These are phyloP conservation scores for Hylyphantes graminicola DNA, from an alignment of 1,140 invertebrate species.

Conservation along the genomic window DNA sequence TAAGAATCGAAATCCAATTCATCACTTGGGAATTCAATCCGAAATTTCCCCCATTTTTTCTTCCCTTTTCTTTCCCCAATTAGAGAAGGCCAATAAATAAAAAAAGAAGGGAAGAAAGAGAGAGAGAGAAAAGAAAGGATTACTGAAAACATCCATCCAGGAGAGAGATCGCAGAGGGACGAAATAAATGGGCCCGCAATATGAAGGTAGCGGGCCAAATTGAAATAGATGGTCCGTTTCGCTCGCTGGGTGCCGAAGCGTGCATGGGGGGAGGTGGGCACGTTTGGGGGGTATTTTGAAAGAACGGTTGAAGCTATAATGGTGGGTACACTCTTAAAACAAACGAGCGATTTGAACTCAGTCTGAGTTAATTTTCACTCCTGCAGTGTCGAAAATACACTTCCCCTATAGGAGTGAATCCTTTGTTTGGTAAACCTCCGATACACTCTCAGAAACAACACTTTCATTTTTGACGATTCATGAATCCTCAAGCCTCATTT, in stretches of 20 bases:
- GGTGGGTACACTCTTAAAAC: no score
- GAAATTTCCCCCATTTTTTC: neutral
- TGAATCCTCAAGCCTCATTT: no score
- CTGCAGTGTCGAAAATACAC: no score
- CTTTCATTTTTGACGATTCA: no score
- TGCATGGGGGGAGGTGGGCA: neutral
- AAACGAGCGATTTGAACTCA: no score
- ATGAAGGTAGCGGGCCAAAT: conserved; percentile 49
- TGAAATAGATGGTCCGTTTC: conserved; percentile 47
- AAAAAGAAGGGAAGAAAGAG: neutral
- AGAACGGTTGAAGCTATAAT: no score
- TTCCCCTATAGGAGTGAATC: no score
- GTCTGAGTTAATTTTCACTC: no score
- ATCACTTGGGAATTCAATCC: conserved; percentile 34
- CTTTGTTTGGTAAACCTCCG: no score
- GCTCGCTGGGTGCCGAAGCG: neutral
- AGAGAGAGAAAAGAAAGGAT: neutral
- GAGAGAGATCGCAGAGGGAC: conserved; percentile 21
- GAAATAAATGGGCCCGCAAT: conserved; percentile 48
- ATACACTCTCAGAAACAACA: no score
- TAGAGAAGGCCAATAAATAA: neutral
- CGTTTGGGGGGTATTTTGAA: neutral
- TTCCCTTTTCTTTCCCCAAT: conserved; percentile 1
- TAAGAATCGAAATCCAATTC: neutral
- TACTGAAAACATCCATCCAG: neutral